Evolutionary conservation across 53 echinoderm and acorn worm genomes (phyloP), one percentile per base, ranked within the genome.

Genomic region (Holothuria scabra): DNA sequence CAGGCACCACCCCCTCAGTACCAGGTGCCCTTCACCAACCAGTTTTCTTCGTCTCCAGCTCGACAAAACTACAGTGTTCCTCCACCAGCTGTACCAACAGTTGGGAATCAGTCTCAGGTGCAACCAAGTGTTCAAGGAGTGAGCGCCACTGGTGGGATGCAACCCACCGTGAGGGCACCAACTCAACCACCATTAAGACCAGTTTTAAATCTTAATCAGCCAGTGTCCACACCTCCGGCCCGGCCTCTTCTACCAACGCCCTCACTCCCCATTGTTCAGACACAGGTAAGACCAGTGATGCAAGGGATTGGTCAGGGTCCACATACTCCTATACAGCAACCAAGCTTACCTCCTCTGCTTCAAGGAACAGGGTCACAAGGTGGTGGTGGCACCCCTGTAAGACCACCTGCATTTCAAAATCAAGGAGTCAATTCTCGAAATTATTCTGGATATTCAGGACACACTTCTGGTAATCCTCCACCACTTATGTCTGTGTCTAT

Each of bases 31-130:
- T 65, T 62, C 46, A 67, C 37, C 29, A 68, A 33, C 72, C 91
- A 85, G 59, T 34, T 62, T 35, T 56, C 81, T 25, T 74, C 58
- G 41, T 56, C 74, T 41, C 82, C 70, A 12, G 72, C 72, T 8
- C 59, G 38, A 23, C 81, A 81, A 52, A 56, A 88, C 55, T 88
- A 88, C 61, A 70, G 85, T 5, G 85, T 81, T 19, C 88, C 91
- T 1, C 64, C 84, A 19, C 76, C 85, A 25, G 67, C 59, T 55
- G 33, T 63, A 6, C 83, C 74, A 18, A 67, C 84, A 21, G 79
- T 67, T 1, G 76, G 88, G 61, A 83, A 65, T 81, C 32, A 80
- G 37, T 85, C 88, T 1, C 88, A 82, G 22, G 82, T 85, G 28
- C 48, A 85, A n/a, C 71, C 72, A 72, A 48, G 12, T 25, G 37